Evolutionary conservation across 2,797 vertebrate species (phyloP).

Genomic region (Sebastes nivosus): DNA sequence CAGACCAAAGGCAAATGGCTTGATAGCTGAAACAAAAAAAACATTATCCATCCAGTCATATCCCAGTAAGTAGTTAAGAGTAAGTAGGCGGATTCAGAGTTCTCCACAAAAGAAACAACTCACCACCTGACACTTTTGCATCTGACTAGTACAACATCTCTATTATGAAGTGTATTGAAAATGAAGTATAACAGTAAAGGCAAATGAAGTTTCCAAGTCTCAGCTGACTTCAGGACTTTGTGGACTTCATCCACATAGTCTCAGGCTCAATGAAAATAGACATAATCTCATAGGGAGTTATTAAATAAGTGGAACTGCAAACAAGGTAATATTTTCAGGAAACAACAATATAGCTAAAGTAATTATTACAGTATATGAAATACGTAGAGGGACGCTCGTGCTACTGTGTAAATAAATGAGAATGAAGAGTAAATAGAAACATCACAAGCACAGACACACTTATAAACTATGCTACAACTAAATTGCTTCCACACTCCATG

Average conservation of each 20-base stretch:
- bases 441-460: constrained; percentile 65
- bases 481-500: constrained; percentile 80
- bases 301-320: constrained; percentile 54
- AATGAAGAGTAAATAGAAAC: constrained; percentile 73
- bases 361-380: constrained; percentile 69
- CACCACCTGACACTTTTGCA: background rate
- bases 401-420: constrained; percentile 70
- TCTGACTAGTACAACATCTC: background rate
- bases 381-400: constrained; percentile 20
- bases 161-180: background rate
- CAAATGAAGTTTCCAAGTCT: constrained; percentile 19
- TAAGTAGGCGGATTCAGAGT: background rate
- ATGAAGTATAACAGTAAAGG: background rate
- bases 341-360: constrained; percentile 54
- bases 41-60: background rate
- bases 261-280: constrained; percentile 20
- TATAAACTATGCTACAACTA: constrained; percentile 79
- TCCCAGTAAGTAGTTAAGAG: background rate
- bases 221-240: background rate
- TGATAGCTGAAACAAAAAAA: background rate
- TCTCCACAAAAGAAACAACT: background rate
- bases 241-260: constrained; percentile 10
- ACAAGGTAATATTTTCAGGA: constrained; percentile 51
- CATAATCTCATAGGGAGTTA: constrained; percentile 18
- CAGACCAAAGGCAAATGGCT: background rate